A percentile compares a stretch with the other conserved stretches of the same genome.
Conservation (phyloP, 2,113 vertebrate species). For the Hippocampus zosterae region DNA sequence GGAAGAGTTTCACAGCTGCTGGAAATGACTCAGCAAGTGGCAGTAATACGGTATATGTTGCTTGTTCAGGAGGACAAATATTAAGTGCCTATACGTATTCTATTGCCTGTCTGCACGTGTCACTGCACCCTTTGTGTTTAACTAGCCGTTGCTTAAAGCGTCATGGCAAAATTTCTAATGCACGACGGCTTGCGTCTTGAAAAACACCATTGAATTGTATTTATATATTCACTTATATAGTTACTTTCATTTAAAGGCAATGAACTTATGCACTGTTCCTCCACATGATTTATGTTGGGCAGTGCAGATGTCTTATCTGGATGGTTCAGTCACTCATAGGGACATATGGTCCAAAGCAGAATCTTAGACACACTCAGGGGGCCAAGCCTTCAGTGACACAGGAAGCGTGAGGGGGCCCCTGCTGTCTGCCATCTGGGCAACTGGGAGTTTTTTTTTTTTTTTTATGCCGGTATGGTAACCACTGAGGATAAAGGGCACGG, state of each 20-base stretch:
- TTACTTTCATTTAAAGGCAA: background rate
- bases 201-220: background rate
- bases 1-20: too few relatives aligned
- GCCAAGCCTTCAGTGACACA: conserved; percentile 59
- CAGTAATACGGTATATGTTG: too few relatives aligned
- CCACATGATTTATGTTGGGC: conserved; percentile 5
- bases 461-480: conserved; percentile 56
- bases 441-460: conserved; percentile 51
- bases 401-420: conserved; percentile 45
- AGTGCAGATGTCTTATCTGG: conserved; percentile 31
- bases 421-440: conserved; percentile 72
- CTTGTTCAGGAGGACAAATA: too few relatives aligned
- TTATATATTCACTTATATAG: too few relatives aligned
- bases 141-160: too few relatives aligned
- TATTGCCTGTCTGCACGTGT: too few relatives aligned
- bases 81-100: too few relatives aligned
- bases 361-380: conserved; percentile 52
- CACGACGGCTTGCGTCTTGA: too few relatives aligned
- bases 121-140: too few relatives aligned
- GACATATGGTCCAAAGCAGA: conserved; percentile 44
- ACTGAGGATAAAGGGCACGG: conserved; percentile 57
- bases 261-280: background rate
- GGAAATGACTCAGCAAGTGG: too few relatives aligned
- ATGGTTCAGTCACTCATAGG: conserved; percentile 19
- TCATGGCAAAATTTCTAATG: too few relatives aligned